Conservation (phyloP, 92 coral and sea anemone genomes). For the Muricea muricata region DNA sequence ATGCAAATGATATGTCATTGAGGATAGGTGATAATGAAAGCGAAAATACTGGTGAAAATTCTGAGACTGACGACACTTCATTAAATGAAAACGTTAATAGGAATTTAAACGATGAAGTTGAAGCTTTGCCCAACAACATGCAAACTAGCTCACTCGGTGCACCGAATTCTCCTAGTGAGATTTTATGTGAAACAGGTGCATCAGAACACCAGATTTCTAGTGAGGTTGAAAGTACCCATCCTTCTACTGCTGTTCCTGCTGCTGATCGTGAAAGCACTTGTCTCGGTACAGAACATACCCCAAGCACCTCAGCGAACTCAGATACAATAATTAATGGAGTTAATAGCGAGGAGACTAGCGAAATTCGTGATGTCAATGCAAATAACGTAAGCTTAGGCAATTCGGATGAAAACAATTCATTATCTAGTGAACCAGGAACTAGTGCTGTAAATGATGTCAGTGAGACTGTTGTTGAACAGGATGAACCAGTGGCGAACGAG, state of each 20-base stretch:
- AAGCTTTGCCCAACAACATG: not conserved
- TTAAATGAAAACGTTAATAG: not conserved
- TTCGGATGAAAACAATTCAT: not conserved
- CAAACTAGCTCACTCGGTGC: not conserved
- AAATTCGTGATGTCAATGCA: not conserved
- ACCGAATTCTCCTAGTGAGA: not conserved
- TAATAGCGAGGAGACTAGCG: not conserved
- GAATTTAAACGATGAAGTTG: not conserved
- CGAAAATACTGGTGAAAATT: not conserved
- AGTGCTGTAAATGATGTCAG: not conserved
- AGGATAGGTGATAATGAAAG: not conserved
- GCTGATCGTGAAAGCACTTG: not conserved
- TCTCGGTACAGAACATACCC: not conserved
- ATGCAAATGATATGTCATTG: constrained; percentile 6
- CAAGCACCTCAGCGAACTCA: not conserved
- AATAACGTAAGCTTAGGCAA: not conserved
- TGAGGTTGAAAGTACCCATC: constrained; percentile 1
- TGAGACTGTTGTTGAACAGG: not conserved
- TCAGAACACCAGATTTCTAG: too few species aligned
- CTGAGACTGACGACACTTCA: not conserved
- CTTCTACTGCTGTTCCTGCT: not conserved
- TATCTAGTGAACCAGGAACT: not conserved
- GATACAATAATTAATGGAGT: not conserved
- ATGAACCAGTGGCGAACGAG: not conserved
- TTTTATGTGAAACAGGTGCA: not conserved